phyloP scores from a whole-genome alignment of 2,797 vertebrate genomes.

The Poliocrania exsul region DNA sequence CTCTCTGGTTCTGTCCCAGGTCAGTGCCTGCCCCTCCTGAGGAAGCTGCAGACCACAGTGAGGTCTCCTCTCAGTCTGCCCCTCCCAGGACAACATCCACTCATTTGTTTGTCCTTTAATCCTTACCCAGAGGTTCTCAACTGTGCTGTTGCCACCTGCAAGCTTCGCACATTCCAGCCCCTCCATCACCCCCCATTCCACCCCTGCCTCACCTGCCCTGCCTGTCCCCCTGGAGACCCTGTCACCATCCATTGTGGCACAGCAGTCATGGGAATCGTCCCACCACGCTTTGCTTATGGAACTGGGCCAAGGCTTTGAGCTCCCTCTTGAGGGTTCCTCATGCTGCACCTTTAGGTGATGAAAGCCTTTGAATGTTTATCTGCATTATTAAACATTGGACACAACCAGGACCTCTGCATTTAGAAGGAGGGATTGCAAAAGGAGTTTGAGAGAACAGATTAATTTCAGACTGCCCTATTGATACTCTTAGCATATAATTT shows the following conservation, averaged over 20 bases:
- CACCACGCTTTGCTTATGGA: fast-evolving
- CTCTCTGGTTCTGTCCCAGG: fast-evolving
- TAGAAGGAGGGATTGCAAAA: neutral
- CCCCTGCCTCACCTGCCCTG: neutral
- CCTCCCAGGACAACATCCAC: fast-evolving
- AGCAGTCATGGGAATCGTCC: neutral
- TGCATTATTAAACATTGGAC: neutral
- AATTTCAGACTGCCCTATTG: neutral
- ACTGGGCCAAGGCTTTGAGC: neutral
- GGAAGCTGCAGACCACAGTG: neutral
- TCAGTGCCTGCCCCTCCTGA: fast-evolving
- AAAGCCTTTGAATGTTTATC: neutral
- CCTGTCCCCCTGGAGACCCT: neutral
- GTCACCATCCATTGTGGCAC: neutral
- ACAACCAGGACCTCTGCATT: fast-evolving
- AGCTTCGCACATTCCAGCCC: neutral
- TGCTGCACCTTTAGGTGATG: neutral
- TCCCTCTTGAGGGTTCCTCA: neutral
- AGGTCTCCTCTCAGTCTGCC: neutral
- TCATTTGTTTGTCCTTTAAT: neutral
- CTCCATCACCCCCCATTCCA: neutral
- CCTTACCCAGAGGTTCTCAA: neutral
- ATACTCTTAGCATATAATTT: neutral
- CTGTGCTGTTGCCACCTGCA: neutral
- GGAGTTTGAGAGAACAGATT: neutral